Evolutionary conservation across 2,113 vertebrate genomes (phyloP).

Genomic region (Nothoprocta perdicaria): DNA sequence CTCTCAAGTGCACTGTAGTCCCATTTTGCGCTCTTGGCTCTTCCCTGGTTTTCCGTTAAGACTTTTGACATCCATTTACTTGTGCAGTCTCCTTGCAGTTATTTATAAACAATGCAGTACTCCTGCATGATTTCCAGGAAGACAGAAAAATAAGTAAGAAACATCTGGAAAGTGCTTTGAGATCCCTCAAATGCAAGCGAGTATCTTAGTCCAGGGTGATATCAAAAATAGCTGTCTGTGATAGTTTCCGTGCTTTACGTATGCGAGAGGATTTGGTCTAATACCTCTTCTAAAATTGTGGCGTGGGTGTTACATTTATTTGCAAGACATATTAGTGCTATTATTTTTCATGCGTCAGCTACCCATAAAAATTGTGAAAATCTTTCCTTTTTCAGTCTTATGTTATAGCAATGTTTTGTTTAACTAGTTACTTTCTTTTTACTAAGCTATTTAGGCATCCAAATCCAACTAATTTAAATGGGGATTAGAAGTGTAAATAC

Average conservation of each 20-base stretch:
- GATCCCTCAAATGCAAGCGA: neutral
- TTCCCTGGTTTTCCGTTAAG: neutral
- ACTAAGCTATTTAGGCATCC: slow-evolving; percentile 34
- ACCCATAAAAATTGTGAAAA: neutral
- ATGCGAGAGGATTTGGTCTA: neutral
- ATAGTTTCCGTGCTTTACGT: rapidly evolving
- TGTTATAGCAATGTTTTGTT: neutral
- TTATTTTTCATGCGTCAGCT: neutral
- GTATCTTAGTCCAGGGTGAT: neutral
- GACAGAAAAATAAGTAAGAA: neutral
- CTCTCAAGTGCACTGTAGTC: neutral
- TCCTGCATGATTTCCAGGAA: neutral
- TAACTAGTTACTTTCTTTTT: slow-evolving; percentile 11
- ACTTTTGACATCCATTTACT: neutral
- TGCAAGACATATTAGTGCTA: neutral
- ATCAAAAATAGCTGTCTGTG: neutral
- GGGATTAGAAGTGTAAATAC: slow-evolving; percentile 51
- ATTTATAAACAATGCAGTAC: neutral
- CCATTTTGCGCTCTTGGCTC: neutral
- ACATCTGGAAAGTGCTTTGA: neutral
- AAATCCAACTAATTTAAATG: slow-evolving; percentile 60
- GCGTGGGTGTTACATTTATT: rapidly evolving
- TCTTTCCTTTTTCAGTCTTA: neutral
- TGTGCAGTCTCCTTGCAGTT: neutral
- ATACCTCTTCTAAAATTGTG: neutral